Conservation (phyloP, 2,113 vertebrate species). For the Plecturocebus donacophilus region DNA sequence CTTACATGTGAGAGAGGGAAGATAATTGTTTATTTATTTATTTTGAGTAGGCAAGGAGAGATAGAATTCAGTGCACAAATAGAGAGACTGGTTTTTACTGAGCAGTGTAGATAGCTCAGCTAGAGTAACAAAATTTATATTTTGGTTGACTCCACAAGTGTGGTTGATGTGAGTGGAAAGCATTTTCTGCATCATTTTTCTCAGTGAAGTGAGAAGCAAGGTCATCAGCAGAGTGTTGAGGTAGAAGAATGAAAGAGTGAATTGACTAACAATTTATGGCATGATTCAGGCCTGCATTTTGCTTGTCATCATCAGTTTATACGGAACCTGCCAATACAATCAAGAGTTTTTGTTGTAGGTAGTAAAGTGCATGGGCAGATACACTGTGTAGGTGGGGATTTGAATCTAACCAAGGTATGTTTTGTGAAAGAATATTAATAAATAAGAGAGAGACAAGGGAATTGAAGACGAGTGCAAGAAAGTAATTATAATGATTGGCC, state of each 20-base stretch:
- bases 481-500: background rate
- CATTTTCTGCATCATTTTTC: background rate
- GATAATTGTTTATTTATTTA: background rate
- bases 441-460: background rate
- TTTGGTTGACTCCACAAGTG: background rate
- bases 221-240: background rate
- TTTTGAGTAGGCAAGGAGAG: background rate
- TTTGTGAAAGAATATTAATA: background rate
- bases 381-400: rapidly evolving
- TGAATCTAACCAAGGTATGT: background rate
- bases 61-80: background rate
- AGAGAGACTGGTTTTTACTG: background rate
- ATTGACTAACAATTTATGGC: background rate
- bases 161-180: background rate
- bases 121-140: background rate
- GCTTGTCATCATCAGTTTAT: background rate
- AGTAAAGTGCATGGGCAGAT: background rate
- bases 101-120: background rate
- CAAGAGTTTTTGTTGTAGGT: background rate
- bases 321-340: too few relatives aligned
- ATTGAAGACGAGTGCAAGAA: background rate
- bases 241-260: background rate
- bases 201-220: background rate
- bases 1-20: background rate
- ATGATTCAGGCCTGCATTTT: background rate